These are phyloP conservation scores for Seira sanloemensis DNA, from an alignment of 2,888 invertebrate species.

Conservation along the genomic window DNA sequence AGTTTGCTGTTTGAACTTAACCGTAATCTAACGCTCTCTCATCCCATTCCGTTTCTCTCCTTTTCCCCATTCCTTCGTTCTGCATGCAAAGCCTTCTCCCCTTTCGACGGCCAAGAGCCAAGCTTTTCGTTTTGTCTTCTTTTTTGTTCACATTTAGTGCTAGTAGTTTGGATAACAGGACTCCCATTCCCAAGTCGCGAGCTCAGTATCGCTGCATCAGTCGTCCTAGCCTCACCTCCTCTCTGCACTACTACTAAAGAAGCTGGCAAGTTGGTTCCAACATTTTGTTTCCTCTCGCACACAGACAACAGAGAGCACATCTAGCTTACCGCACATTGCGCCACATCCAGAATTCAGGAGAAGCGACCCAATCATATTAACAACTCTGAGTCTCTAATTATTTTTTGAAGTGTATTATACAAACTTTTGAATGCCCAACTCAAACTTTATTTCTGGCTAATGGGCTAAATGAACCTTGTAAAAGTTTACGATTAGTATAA, in stretches of 20 bases:
- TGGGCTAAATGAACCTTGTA: background rate
- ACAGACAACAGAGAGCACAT: too few relatives aligned
- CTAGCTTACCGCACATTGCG: background rate
- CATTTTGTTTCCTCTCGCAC: too few relatives aligned
- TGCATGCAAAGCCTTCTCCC: too few relatives aligned
- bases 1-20: too few relatives aligned
- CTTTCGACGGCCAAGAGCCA: too few relatives aligned
- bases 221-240: constrained; percentile 33
- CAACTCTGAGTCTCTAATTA: background rate
- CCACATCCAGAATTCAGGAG: background rate
- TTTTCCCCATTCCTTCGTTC: too few relatives aligned
- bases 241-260: background rate
- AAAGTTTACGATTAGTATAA: too few relatives aligned
- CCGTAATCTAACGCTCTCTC: too few relatives aligned
- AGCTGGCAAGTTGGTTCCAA: background rate
- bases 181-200: background rate
- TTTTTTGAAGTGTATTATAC: background rate
- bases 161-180: constrained; percentile 28
- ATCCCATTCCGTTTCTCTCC: too few relatives aligned
- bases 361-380: background rate
- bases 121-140: too few relatives aligned
- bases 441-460: background rate
- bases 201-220: constrained; percentile 43
- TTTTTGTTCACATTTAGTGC: too few relatives aligned
- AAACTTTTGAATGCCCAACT: background rate